These are phyloP conservation scores for Dione juno DNA, from an alignment of 2,888 invertebrate genomes.

Conservation along the genomic window DNA sequence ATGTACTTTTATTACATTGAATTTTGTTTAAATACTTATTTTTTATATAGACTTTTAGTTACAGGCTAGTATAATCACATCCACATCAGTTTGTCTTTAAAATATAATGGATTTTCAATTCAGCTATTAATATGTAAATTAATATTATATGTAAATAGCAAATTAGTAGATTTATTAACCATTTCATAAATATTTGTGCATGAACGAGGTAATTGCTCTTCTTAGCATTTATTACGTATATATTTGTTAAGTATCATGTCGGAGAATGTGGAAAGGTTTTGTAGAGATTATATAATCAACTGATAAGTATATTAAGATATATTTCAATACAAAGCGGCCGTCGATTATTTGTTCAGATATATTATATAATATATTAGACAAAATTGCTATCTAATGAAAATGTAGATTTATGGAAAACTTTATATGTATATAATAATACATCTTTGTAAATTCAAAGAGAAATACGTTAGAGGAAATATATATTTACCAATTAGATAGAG, in stretches of 20 bases:
- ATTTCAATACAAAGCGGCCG: no score
- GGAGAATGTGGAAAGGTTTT: background rate
- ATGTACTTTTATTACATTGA: no score
- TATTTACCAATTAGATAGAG: constrained; percentile 7
- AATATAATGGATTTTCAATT: background rate
- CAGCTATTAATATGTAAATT: background rate
- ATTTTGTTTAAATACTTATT: no score
- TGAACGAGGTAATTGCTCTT: background rate
- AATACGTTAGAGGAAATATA: background rate
- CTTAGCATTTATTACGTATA: constrained; percentile 4
- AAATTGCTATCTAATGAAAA: no score
- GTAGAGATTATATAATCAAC: background rate
- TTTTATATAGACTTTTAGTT: background rate
- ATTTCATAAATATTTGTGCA: background rate
- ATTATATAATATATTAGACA: no score
- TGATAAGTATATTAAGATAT: background rate
- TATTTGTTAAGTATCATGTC: constrained; percentile 10
- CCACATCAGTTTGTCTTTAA: background rate
- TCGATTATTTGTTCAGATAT: no score
- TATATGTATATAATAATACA: no score
- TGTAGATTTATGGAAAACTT: background rate
- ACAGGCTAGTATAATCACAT: background rate
- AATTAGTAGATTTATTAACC: background rate
- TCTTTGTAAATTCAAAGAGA: background rate
- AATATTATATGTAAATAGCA: background rate